Evolutionary conservation across 2,113 vertebrate species (phyloP), one percentile per base, ranked within the genome.

Genomic region (Corythornis cristatus): DNA sequence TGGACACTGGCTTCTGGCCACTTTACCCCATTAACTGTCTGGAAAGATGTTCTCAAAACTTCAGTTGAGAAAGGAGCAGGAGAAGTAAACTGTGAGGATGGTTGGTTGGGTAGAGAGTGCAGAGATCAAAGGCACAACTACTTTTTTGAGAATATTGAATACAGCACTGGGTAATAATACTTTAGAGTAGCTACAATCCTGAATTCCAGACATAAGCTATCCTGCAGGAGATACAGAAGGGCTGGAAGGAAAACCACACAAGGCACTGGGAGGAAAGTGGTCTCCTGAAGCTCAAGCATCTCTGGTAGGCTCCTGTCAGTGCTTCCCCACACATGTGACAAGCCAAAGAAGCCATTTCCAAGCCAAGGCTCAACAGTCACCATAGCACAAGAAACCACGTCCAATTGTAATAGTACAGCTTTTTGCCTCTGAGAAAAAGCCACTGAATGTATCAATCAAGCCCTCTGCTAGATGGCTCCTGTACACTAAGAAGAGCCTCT

Each of bases 391-490:
- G 46, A 60, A 88, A 88, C 67, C 5, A 1, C 19, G 53, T 51
- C 43, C 6, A n/a, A 45, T 88, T 88, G 58, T 42, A 13, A 66
- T 5, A 80, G 29, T 5, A 60, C 22, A 83, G 56, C 2, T 86
- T 92, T 91, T 83, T 46, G 31, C 14, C 8, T 60, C 19, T 73
- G 37, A 74, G 37, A 62, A 86, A 95, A 95, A 93, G 21, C 6
- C 68, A 81, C 56, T 74, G 67, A 92, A 90, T 83, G 42, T 67
- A 83, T 48, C 75, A 83, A 67, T 83, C 68, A 67, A 83, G 21
- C n/a, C 64, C 51, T 85, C 90, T 88, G 64, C 67, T 91, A 90
- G 91, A 56, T 83, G 72, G 75, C 64, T 94, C 68, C 85, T 3
- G 0, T 74, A 48, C 46, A 25, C 85, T 35, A 56, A 48, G 29